Evolutionary conservation across 2,797 vertebrate species (phyloP), one percentile per base, ranked within the genome.

Genomic region (Poeciliopsis infans): DNA sequence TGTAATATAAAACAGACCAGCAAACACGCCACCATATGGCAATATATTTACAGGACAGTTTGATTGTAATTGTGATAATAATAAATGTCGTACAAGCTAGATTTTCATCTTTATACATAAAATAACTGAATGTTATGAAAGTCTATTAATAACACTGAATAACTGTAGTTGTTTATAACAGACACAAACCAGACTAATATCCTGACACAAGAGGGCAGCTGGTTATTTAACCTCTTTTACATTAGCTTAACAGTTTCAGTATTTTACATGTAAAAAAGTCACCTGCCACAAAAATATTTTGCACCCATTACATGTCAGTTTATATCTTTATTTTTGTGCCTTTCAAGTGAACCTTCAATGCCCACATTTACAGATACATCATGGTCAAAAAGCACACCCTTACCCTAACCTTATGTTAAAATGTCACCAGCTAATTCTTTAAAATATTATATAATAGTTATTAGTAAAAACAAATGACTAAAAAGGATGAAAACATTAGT

Each of bases 1-100:
- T 57, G 7, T 61, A 12, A 15, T 76, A 41, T 72, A 86, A 15
- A 59, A 41, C 36, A 43, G 39, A 13, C 4, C 11, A 68, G 66
- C 39, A 70, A 41, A 70, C 66, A 43, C 41, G 15, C 4, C 41
- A 45, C 41, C 68, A 70, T 70, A 70, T 70, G 68, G 41, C 64
- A 70, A 45, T n/a, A 7, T 5, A 45, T 70, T n/a, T 70, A 45
- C 5, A 43, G 13, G 12, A 28, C 23, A 7, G 68, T n/a, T 70
- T 70, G 23, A 70, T 7, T 43, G 66, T 70, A 45, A 70, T 70
- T 70, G 7, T 43, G 0, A 18, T 36, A 64, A 36, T 64, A 36
- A 64, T 36, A 64, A 13, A 25, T 68, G 23, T 25, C 4, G 8
- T 43, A 18, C 41, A 39, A 23, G 25, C 36, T 41, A 18, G 33